phyloP scores from a whole-genome alignment of 2,113 vertebrate genomes.

The Sakesphorus luctuosus region DNA sequence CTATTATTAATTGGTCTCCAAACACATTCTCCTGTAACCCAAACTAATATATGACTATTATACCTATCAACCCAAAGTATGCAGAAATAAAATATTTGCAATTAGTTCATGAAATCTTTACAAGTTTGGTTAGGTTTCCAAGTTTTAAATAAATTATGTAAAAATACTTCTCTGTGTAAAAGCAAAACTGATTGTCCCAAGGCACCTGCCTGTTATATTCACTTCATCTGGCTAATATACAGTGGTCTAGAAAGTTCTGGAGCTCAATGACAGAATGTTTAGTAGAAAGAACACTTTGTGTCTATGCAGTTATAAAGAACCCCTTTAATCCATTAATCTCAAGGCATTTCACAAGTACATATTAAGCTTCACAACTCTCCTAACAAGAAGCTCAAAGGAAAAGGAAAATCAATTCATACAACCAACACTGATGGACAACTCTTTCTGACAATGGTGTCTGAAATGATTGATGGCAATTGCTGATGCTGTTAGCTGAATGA shows the following conservation, averaged over 20 bases:
- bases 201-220: neutral
- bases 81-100: slow-evolving; percentile 70
- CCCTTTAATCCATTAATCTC: neutral
- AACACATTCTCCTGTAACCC: slow-evolving; percentile 62
- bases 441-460: neutral
- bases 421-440: neutral
- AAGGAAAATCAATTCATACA: slow-evolving; percentile 12
- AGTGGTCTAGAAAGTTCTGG: neutral
- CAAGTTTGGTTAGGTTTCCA: slow-evolving; percentile 47
- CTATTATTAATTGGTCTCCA: slow-evolving; percentile 71
- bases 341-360: neutral
- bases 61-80: slow-evolving; percentile 66
- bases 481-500: neutral
- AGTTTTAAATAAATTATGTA: slow-evolving; percentile 57
- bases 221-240: neutral
- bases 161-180: slow-evolving; percentile 29
- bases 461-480: slow-evolving; percentile 25
- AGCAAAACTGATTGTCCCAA: neutral
- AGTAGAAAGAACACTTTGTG: neutral
- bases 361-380: slow-evolving; percentile 7
- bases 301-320: neutral
- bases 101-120: slow-evolving; percentile 62
- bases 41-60: slow-evolving; percentile 62
- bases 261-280: neutral
- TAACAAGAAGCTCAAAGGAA: slow-evolving; percentile 19